These are phyloP conservation scores for Cassiopea andromeda DNA, from an alignment of 30 jellyfish, hydroid and myxozoan species.

Conservation along the genomic window DNA sequence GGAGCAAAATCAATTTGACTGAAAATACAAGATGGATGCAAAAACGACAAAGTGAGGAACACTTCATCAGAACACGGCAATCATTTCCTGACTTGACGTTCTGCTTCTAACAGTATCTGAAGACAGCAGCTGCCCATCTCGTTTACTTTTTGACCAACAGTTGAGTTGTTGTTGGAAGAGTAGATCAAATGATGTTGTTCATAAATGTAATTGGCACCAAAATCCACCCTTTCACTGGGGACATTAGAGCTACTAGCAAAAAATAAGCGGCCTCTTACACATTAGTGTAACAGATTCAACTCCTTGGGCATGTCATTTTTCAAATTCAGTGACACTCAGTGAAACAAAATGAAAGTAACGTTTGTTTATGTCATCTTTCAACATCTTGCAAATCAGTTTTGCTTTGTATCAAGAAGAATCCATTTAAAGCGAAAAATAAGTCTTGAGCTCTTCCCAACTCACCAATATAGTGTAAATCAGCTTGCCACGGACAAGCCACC, in stretches of 20 bases:
- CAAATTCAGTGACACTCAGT: slow-evolving; percentile 70
- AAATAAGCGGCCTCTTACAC: slow-evolving; percentile 49
- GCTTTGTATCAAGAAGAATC: slow-evolving; percentile 52
- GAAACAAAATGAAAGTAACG: slow-evolving; percentile 54
- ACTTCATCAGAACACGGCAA: neutral
- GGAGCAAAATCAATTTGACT: neutral
- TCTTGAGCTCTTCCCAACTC: slow-evolving; percentile 63
- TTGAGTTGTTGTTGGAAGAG: neutral
- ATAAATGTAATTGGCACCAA: slow-evolving; percentile 64
- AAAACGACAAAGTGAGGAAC: neutral
- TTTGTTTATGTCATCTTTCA: slow-evolving; percentile 58
- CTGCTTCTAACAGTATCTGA: slow-evolving; percentile 2
- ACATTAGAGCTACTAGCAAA: slow-evolving; percentile 7
- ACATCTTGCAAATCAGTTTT: slow-evolving; percentile 44
- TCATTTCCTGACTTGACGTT: neutral
- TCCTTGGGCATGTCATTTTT: slow-evolving; percentile 24
- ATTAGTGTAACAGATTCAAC: slow-evolving; percentile 12
- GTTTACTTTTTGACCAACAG: neutral
- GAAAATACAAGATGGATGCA: neutral
- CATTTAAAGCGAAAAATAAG: slow-evolving; percentile 18
- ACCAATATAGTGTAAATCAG: slow-evolving; percentile 42
- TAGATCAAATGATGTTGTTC: slow-evolving; percentile 40
- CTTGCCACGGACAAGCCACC: slow-evolving; percentile 76
- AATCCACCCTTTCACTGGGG: slow-evolving; percentile 39
- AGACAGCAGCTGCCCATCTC: neutral